Evolutionary conservation across 2,888 invertebrate genomes (phyloP).

Genomic region (Coleophora deauratella): DNA sequence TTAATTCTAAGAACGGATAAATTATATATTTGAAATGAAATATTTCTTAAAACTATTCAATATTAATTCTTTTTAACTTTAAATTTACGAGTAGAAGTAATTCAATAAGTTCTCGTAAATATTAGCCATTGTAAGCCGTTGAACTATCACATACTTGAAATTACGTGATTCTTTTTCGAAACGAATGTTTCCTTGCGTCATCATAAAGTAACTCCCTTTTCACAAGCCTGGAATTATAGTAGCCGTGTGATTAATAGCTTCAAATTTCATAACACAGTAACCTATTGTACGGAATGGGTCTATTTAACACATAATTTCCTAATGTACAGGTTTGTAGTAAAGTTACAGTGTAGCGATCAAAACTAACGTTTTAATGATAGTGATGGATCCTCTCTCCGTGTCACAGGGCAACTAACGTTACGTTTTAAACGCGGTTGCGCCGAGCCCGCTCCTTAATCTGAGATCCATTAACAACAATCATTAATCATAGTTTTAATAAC

Average conservation of each 20-base stretch:
- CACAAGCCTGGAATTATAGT: too few relatives aligned
- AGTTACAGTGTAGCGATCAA: conserved; percentile 30
- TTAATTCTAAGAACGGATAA: too few relatives aligned
- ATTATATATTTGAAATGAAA: too few relatives aligned
- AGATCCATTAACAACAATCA: conserved; percentile 61
- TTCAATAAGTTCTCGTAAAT: too few relatives aligned
- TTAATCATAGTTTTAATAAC: conserved; percentile 74
- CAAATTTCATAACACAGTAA: too few relatives aligned
- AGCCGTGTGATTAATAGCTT: too few relatives aligned
- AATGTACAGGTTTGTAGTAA: conserved; percentile 25
- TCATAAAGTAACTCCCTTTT: too few relatives aligned
- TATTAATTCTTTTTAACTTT: conserved; percentile 9
- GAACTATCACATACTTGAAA: too few relatives aligned
- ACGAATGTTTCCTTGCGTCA: too few relatives aligned
- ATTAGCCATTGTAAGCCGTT: too few relatives aligned
- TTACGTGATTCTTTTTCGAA: too few relatives aligned
- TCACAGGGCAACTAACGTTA: conserved; percentile 52
- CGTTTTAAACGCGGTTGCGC: conserved; percentile 57
- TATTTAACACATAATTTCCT: conserved; percentile 33
- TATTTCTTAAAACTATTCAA: conserved; percentile 19
- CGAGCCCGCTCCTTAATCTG: conserved; percentile 65
- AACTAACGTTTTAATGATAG: conserved; percentile 57
- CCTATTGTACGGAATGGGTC: conserved; percentile 11
- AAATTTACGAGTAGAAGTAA: too few relatives aligned
- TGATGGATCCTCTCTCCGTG: conserved; percentile 58